Percentiles rank a stretch among this genome's conserved stretches.
Conservation (phyloP, 23 tunicate genomes). For the Diplosoma virens region DNA sequence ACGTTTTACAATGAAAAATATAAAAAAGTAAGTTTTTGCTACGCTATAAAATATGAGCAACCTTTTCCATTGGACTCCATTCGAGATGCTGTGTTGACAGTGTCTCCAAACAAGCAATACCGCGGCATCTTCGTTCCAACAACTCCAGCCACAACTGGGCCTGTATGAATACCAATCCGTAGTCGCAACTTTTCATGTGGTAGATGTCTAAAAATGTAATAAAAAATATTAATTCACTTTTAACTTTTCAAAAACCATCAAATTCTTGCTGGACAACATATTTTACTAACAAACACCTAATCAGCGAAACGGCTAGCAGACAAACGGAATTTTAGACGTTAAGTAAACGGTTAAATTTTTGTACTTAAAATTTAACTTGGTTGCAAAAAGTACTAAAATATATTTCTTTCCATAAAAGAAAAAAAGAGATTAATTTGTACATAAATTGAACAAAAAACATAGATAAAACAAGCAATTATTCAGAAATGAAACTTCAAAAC, state of each 20-base stretch:
- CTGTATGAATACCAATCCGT: constrained; percentile 89
- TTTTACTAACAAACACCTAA: background rate
- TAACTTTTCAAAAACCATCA: too few species aligned
- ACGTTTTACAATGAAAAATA: too few species aligned
- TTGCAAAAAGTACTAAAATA: too few species aligned
- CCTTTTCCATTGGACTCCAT: constrained; percentile 97
- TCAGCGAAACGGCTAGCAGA: background rate
- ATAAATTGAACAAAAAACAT: background rate
- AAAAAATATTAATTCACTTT: background rate
- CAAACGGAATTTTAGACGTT: background rate
- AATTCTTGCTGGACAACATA: background rate
- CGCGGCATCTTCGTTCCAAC: constrained; percentile 98
- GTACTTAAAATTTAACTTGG: too few species aligned
- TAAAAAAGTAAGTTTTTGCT: too few species aligned
- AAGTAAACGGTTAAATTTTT: too few species aligned
- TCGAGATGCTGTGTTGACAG: constrained; percentile 97
- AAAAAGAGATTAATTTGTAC: background rate
- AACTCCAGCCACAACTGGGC: constrained; percentile 97
- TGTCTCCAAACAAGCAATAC: constrained; percentile 97
- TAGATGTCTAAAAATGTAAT: constrained; percentile 67
- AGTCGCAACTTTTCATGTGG: constrained; percentile 59
- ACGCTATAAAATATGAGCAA: too few species aligned
- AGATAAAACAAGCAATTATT: background rate
- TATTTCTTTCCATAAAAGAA: background rate
- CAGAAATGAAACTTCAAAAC: background rate